These are phyloP conservation scores for Drosophila mimetica DNA, from an alignment of 2,888 invertebrate species.

Conservation along the genomic window DNA sequence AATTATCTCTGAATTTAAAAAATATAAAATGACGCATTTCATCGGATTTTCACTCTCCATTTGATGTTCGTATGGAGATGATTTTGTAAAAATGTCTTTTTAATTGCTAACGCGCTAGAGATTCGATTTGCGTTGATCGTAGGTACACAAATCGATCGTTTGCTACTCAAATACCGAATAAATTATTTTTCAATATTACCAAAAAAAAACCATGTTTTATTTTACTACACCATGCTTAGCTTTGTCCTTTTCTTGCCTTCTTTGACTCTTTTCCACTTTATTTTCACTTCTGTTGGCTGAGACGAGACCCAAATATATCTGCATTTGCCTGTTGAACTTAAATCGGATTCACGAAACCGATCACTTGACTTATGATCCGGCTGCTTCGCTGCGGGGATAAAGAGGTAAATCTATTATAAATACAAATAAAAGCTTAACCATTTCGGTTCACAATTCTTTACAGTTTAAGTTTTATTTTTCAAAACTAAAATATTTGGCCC, in stretches of 20 bases:
- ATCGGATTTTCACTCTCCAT: not conserved
- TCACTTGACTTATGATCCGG: conserved; percentile 11
- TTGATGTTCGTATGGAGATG: not conserved
- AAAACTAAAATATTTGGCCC: conserved; percentile 42
- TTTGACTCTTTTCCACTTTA: conserved; percentile 47
- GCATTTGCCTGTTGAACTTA: conserved; percentile 1
- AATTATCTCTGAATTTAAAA: not conserved
- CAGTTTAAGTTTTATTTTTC: conserved; percentile 42
- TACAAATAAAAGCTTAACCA: not conserved
- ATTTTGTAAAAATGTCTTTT: conserved; percentile 39
- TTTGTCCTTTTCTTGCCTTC: conserved; percentile 21
- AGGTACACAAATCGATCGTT: conserved; percentile 58
- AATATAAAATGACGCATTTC: not conserved
- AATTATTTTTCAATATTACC: conserved; percentile 67
- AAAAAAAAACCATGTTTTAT: conserved; percentile 65
- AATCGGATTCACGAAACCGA: not conserved
- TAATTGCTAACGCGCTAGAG: conserved; percentile 67
- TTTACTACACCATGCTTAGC: conserved; percentile 27
- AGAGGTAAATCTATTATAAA: conserved; percentile 1
- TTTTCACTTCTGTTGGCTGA: conserved; percentile 51
- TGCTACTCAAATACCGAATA: conserved; percentile 64
- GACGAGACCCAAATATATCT: not conserved
- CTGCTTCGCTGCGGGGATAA: conserved; percentile 48
- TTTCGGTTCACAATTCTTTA: not conserved
- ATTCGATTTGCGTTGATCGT: conserved; percentile 55